A percentile compares a stretch with the other conserved stretches of the same genome.
These are phyloP conservation scores for Cordilura impudica DNA, from an alignment of 2,888 invertebrate genomes.

Conservation along the genomic window DNA sequence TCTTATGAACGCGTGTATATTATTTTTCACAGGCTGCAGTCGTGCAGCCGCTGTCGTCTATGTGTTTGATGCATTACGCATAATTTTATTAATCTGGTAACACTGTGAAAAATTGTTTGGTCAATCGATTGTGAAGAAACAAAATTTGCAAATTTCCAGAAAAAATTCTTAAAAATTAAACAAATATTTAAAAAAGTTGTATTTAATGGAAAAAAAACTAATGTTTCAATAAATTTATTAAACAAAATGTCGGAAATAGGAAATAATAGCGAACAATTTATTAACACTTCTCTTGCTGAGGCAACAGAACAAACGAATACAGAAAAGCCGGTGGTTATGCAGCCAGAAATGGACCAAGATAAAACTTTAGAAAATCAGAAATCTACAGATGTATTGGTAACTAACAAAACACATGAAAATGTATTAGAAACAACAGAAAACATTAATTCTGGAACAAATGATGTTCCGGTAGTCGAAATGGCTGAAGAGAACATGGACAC, in stretches of 20 bases:
- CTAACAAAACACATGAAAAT: background rate
- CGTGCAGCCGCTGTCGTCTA: too few species aligned
- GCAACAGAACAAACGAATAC: background rate
- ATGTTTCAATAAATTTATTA: background rate
- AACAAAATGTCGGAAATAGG: conserved; percentile 16
- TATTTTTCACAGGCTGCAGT: too few species aligned
- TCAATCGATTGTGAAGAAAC: background rate
- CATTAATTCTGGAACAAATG: background rate
- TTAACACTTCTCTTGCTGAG: background rate
- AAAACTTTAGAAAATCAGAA: background rate
- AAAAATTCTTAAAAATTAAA: background rate
- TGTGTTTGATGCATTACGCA: background rate
- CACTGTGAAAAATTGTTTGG: conserved; percentile 13
- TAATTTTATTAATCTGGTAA: conserved; percentile 4
- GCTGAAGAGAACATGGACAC: background rate
- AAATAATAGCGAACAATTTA: conserved; percentile 2
- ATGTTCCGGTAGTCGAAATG: background rate
- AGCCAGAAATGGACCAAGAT: background rate
- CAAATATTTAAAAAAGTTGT: background rate
- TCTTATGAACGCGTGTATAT: too few species aligned
- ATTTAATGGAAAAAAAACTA: background rate
- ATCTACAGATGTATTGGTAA: background rate
- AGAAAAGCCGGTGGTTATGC: conserved; percentile 22
- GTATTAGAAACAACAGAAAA: background rate
- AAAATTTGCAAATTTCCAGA: background rate